phyloP scores from a whole-genome alignment of 1,140 invertebrate genomes.

The Zophobas atratus region DNA sequence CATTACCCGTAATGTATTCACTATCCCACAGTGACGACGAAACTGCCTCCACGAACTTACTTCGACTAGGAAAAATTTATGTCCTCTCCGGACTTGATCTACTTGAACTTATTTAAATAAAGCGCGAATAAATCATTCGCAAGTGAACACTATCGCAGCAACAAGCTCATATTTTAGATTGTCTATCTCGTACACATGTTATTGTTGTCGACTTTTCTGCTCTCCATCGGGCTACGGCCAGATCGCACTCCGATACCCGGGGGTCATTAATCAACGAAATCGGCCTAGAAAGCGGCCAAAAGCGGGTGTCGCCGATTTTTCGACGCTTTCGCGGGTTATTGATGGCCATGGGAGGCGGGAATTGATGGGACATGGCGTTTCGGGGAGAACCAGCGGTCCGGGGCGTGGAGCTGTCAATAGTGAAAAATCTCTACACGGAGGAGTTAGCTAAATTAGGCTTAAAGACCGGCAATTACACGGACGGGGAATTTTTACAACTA shows the following conservation, averaged over 20 bases:
- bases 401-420: too few relatives aligned
- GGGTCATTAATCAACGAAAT: constrained; percentile 28
- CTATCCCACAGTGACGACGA: too few relatives aligned
- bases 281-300: constrained; percentile 26
- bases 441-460: too few relatives aligned
- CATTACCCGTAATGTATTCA: too few relatives aligned
- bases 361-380: too few relatives aligned
- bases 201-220: constrained; percentile 43
- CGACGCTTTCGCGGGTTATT: constrained; percentile 6
- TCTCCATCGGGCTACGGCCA: constrained; percentile 18
- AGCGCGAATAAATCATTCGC: constrained; percentile 38
- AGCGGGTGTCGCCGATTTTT: constrained; percentile 23
- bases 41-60: too few relatives aligned
- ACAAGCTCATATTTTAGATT: constrained; percentile 48
- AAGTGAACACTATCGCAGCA: constrained; percentile 27
- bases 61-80: constrained; percentile 12
- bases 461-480: too few relatives aligned
- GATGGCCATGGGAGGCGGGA: constrained; percentile 1
- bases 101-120: constrained; percentile 48
- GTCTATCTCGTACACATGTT: constrained; percentile 46
- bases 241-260: constrained; percentile 19
- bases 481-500: too few relatives aligned
- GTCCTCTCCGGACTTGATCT: constrained; percentile 22
- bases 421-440: too few relatives aligned
- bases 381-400: too few relatives aligned